Base-by-base conservation (phyloP, 2,888 invertebrate genomes). In the Cephonodes hylas region DNA sequence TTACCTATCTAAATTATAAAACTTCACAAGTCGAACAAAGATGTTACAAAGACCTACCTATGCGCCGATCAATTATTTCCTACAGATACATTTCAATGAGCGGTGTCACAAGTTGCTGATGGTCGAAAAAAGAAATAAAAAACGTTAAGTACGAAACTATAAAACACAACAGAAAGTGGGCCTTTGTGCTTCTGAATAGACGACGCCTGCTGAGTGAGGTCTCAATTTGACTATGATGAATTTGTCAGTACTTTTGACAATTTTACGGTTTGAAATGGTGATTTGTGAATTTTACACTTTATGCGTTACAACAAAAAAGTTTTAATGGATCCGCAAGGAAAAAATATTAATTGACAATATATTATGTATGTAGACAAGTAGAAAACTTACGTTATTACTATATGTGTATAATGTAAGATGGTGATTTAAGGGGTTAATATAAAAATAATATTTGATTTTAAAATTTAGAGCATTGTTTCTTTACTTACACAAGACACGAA, bases 231-330 rank as follows among this genome's bases (percentile, higher is more conserved):
- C 60, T 34, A 13, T 25, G 42, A 60, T 60, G 56, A 56, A 60
- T 56, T 56, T 42, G 44, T 60, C 60, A 56, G 27, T 60, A 59
- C 42, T 48, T 56, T 60, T n/a, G 20, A 60, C 48, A 48, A 48
- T 27, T 48, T 48, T 25, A 48, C 25, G 48, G 25, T 25, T n/a
- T 2, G 48, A 25, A 25, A 48, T 25, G 25, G 48, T 48, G n/a
- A 22, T 27, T 25, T 48, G 48, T 48, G 6, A 7, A 48, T 48
- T 25, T 25, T 44, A 5, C 20, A 15, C 45, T 13, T 13, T 10
- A 6, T 48, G 6, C 25, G 15, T 25, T n/a, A 6, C 15, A n/a
- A 15, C 23, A n/a, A 48, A 48, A 10, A 27, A 25, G 3, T 13
- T 20, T 38, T n/a, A n/a, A n/a, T n/a, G n/a, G n/a, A n/a, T n/a